These are phyloP conservation scores for Euzophera pinguis DNA, from an alignment of 2,888 invertebrate genomes.

Conservation along the genomic window DNA sequence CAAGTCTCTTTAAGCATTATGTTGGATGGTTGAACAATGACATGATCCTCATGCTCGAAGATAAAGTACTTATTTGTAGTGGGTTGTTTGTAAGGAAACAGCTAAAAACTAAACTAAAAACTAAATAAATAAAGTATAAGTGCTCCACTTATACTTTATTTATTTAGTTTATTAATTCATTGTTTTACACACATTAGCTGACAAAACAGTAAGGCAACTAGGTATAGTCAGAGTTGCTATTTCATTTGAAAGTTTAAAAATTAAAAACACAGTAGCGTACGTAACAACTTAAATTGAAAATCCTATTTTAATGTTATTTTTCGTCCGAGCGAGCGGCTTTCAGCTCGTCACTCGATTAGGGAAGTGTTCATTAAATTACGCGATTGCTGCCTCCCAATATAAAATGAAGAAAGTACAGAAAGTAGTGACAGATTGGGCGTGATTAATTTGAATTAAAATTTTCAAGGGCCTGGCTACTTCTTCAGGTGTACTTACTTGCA, in stretches of 20 bases:
- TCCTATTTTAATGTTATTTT: slow-evolving; percentile 48
- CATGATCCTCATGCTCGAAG: not conserved
- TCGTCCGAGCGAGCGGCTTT: slow-evolving; percentile 45
- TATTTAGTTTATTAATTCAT: no score
- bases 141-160: no score
- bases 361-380: slow-evolving; percentile 72
- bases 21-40: slow-evolving; percentile 6
- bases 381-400: slow-evolving; percentile 55
- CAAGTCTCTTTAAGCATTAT: slow-evolving; percentile 7
- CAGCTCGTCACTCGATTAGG: slow-evolving; percentile 63
- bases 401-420: not conserved
- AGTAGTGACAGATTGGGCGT: no score
- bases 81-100: not conserved
- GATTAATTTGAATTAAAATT: no score
- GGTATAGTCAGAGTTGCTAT: not conserved
- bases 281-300: slow-evolving; percentile 26
- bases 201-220: no score
- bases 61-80: not conserved
- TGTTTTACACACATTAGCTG: no score
- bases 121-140: no score
- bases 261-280: not conserved
- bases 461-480: no score
- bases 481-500: no score
- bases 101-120: no score
- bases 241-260: not conserved